Percentiles rank a stretch among this genome's conserved stretches.
Evolutionary conservation across 2,113 vertebrate genomes (phyloP).

Genomic region (Pao palembangensis): DNA sequence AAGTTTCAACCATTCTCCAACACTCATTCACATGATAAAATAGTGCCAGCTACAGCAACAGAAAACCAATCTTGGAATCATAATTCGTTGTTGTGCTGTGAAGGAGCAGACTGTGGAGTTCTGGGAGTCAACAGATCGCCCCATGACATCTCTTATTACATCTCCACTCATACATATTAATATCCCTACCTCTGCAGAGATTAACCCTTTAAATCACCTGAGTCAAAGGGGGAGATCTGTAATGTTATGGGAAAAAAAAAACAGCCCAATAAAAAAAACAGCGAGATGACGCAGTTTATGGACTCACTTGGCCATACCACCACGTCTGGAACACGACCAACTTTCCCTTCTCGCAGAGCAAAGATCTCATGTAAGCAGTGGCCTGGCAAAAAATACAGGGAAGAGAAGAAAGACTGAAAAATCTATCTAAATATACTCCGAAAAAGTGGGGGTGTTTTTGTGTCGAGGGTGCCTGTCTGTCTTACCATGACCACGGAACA

Average conservation of each 20-base stretch:
- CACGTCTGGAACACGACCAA: constrained; percentile 90
- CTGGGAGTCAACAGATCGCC: constrained; percentile 55
- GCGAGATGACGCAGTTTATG: constrained; percentile 11
- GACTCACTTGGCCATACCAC: constrained; percentile 95
- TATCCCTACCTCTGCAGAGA: constrained; percentile 55
- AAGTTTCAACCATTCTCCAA: constrained; percentile 61
- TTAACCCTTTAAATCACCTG: constrained; percentile 67
- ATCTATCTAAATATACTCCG: background rate
- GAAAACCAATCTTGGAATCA: constrained; percentile 65
- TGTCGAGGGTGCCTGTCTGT: background rate
- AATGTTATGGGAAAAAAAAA: constrained; percentile 18
- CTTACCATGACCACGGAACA: constrained; percentile 94
- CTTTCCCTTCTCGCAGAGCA: constrained; percentile 91
- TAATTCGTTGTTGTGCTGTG: constrained; percentile 57
- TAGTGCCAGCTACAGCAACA: constrained; percentile 55
- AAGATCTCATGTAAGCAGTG: constrained; percentile 98
- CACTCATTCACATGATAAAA: constrained; percentile 72
- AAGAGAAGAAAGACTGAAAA: background rate
- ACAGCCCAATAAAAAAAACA: constrained; percentile 15
- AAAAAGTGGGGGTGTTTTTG: background rate
- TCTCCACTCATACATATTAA: constrained; percentile 75
- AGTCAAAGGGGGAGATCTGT: constrained; percentile 19
- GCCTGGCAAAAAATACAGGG: constrained; percentile 76
- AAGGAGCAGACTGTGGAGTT: constrained; percentile 43
- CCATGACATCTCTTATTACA: constrained; percentile 68